Percentiles rank a stretch among this genome's conserved stretches.
Conservation (phyloP, 2,888 invertebrate genomes). For the Thalpophila matura region DNA sequence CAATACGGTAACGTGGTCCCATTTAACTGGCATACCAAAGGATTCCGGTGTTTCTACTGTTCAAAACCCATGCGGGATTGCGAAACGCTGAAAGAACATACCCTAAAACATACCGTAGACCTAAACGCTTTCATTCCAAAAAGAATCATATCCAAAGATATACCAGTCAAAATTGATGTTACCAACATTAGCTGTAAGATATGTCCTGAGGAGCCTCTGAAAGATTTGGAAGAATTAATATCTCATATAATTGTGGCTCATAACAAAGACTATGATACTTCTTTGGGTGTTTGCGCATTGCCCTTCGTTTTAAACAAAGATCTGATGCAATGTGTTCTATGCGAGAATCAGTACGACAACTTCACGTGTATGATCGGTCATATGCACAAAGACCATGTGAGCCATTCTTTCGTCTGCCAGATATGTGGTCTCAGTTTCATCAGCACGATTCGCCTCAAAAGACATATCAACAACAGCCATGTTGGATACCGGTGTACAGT, state of each 20-base stretch:
- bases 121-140: constrained; percentile 71
- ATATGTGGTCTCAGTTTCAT: constrained; percentile 80
- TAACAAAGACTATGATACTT: constrained; percentile 69
- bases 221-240: constrained; percentile 72
- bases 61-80: constrained; percentile 75
- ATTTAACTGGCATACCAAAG: constrained; percentile 81
- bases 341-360: constrained; percentile 75
- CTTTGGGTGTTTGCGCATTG: constrained; percentile 72
- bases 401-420: constrained; percentile 78
- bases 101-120: constrained; percentile 70
- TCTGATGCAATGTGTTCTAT: constrained; percentile 74
- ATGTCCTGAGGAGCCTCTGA: constrained; percentile 66
- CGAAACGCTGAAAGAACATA: constrained; percentile 73
- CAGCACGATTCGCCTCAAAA: constrained; percentile 72
- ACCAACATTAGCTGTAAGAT: constrained; percentile 72
- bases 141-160: constrained; percentile 77
- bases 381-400: constrained; percentile 80
- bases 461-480: constrained; percentile 76
- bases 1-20: constrained; percentile 78
- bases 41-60: constrained; percentile 82
- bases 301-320: constrained; percentile 77
- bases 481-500: constrained; percentile 71
- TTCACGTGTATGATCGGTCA: constrained; percentile 76
- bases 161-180: constrained; percentile 82
- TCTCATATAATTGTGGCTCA: constrained; percentile 72